Conservation (phyloP, 2,888 invertebrate genomes). For the Apotomis turbidana region DNA sequence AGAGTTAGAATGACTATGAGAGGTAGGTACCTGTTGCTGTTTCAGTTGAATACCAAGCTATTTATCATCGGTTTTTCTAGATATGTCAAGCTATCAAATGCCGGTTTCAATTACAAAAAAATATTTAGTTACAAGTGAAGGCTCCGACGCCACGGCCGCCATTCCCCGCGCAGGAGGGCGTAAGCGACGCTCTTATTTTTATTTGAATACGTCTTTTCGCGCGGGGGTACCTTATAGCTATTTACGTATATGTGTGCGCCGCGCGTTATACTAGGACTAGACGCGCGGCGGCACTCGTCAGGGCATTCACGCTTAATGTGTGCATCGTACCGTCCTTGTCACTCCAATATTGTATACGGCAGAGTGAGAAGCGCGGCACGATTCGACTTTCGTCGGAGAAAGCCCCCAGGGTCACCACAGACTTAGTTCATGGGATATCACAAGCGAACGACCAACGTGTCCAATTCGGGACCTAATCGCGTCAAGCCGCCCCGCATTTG, state of each 20-base stretch:
- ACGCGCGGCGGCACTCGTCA: slow-evolving; percentile 55
- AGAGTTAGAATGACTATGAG: neutral
- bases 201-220: slow-evolving; percentile 4
- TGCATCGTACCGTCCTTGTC: neutral
- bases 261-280: slow-evolving; percentile 72
- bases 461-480: neutral
- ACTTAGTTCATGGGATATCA: slow-evolving; percentile 47
- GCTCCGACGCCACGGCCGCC: slow-evolving; percentile 53
- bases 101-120: slow-evolving; percentile 6
- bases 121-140: slow-evolving; percentile 20
- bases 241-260: slow-evolving; percentile 76
- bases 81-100: slow-evolving; percentile 4
- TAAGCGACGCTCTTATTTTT: neutral
- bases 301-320: slow-evolving; percentile 4
- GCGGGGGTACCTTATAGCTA: slow-evolving; percentile 60
- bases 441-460: slow-evolving; percentile 44
- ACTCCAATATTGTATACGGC: neutral
- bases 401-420: slow-evolving; percentile 42
- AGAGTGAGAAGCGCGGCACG: neutral
- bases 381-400: neutral
- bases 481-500: too few species aligned
- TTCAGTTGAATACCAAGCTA: slow-evolving; percentile 25
- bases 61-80: neutral
- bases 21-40: neutral
- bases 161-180: slow-evolving; percentile 26